Conservation (phyloP, 64 coral and sea anemone species). For the Orbicella faveolata region DNA sequence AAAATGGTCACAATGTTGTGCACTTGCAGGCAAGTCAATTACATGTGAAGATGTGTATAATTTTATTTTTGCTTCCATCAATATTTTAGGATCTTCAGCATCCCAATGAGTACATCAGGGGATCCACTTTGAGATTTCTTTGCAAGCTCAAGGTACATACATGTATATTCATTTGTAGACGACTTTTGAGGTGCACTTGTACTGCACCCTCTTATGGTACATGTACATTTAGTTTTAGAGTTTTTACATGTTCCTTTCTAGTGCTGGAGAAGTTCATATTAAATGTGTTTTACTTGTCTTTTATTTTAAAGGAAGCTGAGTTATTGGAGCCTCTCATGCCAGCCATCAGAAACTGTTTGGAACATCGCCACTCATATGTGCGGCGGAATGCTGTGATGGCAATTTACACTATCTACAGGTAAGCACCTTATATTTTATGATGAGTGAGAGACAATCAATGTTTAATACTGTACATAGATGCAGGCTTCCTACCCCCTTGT, state of each 20-base stretch:
- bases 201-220: not conserved
- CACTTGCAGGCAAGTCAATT: too few species aligned
- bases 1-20: too few species aligned
- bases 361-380: constrained; percentile 96
- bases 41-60: not conserved
- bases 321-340: constrained; percentile 96
- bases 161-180: not conserved
- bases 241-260: not conserved
- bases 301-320: constrained; percentile 78
- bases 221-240: not conserved
- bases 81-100: constrained; percentile 89
- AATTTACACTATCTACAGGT: constrained; percentile 98
- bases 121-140: constrained; percentile 93
- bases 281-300: not conserved
- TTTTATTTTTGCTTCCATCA: not conserved
- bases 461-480: too few species aligned
- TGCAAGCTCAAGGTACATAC: constrained; percentile 90
- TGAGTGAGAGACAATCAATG: not conserved
- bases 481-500: too few species aligned
- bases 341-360: constrained; percentile 90
- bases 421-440: not conserved
- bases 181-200: not conserved
- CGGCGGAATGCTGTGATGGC: constrained; percentile 99
- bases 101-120: constrained; percentile 98
- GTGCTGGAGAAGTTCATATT: not conserved